These are phyloP conservation scores for Coecobrya sp. DNA, from an alignment of 2,888 invertebrate species.

Conservation along the genomic window DNA sequence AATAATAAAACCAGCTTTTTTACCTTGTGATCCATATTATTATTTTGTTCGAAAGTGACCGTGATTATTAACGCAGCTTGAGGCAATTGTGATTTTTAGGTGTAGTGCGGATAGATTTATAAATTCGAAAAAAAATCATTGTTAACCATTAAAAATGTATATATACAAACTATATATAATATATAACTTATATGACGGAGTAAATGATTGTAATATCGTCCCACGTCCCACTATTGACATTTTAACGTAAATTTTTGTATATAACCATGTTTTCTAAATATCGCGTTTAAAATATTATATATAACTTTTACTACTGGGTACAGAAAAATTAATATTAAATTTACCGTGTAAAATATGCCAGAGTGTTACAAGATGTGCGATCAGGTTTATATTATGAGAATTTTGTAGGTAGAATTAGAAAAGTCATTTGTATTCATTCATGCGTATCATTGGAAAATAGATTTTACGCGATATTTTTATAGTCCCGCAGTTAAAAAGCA, in stretches of 20 bases:
- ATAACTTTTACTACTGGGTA: not conserved
- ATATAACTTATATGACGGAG: not conserved
- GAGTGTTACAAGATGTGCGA: not conserved
- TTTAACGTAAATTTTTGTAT: slow-evolving; percentile 19
- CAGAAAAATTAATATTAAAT: not conserved
- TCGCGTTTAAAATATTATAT: not conserved
- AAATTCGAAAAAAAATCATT: not conserved
- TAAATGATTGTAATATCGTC: not conserved
- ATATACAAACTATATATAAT: not conserved
- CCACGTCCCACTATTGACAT: slow-evolving; percentile 8
- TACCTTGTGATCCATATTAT: slow-evolving; percentile 68
- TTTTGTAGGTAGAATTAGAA: not conserved
- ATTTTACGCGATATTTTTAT: slow-evolving; percentile 63
- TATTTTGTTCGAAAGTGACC: slow-evolving; percentile 58
- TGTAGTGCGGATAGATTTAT: not conserved
- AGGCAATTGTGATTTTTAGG: slow-evolving; percentile 74
- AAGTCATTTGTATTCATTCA: slow-evolving; percentile 50
- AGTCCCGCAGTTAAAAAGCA: slow-evolving; percentile 38
- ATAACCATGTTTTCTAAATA: not conserved
- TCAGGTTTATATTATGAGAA: not conserved
- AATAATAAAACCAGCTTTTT: slow-evolving; percentile 51
- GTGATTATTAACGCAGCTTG: slow-evolving; percentile 71
- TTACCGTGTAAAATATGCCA: not conserved
- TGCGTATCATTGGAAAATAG: slow-evolving; percentile 39
- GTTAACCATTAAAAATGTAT: not conserved